phyloP scores from a whole-genome alignment of 35 echinoderm and acorn worm species.

The Strongylocentrotus purpuratus region DNA sequence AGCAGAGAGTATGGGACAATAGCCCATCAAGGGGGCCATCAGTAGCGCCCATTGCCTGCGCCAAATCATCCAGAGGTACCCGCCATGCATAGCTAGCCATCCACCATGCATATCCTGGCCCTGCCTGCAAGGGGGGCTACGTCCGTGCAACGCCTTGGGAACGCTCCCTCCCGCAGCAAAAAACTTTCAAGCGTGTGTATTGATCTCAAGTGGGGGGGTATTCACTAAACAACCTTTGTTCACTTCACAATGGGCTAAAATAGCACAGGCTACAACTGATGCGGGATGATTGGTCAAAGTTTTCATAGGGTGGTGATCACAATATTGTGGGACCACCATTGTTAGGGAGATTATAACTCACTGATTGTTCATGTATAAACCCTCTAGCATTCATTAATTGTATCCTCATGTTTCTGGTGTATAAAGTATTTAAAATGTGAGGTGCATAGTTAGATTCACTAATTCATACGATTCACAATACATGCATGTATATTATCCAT shows the following conservation, averaged over 20 bases:
- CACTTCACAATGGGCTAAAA: neutral
- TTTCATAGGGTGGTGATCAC: neutral
- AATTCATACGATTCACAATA: too few relatives aligned
- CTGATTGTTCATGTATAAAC: neutral
- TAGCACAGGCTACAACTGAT: neutral
- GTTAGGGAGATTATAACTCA: neutral
- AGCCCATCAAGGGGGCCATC: slow-evolving; percentile 33
- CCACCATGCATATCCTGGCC: neutral
- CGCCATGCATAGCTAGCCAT: neutral
- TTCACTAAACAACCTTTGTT: slow-evolving; percentile 18
- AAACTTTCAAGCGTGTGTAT: slow-evolving; percentile 10
- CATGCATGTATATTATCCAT: too few relatives aligned
- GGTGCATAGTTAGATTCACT: too few relatives aligned
- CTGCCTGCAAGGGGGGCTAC: neutral
- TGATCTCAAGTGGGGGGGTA: slow-evolving; percentile 12
- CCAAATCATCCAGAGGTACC: neutral
- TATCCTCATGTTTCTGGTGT: too few relatives aligned
- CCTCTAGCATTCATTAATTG: too few relatives aligned
- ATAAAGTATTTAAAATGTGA: too few relatives aligned
- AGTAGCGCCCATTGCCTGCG: neutral
- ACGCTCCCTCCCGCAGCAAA: neutral
- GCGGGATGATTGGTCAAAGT: neutral
- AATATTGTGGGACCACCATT: neutral
- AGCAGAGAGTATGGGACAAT: slow-evolving; percentile 3
- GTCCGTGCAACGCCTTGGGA: neutral